These are phyloP conservation scores for Podargus strigoides DNA, from an alignment of 2,797 vertebrate genomes.

Conservation along the genomic window DNA sequence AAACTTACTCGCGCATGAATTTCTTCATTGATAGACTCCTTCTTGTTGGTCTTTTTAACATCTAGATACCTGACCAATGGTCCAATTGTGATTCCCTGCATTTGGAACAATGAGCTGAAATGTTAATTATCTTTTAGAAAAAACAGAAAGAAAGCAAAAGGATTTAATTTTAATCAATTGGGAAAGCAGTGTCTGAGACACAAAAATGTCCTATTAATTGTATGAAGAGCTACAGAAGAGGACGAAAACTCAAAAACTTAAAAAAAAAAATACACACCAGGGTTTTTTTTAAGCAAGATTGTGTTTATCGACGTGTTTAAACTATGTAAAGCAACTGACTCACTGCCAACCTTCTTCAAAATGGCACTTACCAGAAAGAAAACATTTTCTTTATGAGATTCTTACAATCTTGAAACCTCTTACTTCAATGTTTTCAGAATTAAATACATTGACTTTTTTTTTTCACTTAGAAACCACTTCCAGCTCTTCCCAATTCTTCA, in stretches of 20 bases:
- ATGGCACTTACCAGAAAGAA: not conserved
- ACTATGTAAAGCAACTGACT: not conserved
- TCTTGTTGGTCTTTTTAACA: conserved; percentile 89
- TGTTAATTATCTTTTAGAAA: not conserved
- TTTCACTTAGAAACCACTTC: not conserved
- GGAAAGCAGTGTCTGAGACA: not conserved
- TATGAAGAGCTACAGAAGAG: not conserved
- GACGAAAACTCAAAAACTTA: not conserved
- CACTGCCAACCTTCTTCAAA: not conserved
- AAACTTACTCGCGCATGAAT: conserved; percentile 86
- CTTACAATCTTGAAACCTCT: not conserved
- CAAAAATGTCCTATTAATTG: not conserved
- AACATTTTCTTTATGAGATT: not conserved
- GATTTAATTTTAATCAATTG: not conserved
- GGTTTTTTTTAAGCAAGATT: rapidly evolving
- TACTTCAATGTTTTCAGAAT: not conserved
- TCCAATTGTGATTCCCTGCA: conserved; percentile 91
- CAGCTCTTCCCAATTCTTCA: not conserved
- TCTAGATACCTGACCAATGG: conserved; percentile 90
- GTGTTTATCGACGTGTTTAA: not conserved
- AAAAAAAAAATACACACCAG: rapidly evolving
- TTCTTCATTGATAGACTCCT: conserved; percentile 90
- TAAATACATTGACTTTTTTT: not conserved
- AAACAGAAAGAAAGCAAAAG: not conserved
- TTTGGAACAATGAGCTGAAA: conserved; percentile 16